Evolutionary conservation across 2,113 vertebrate species (phyloP), one percentile per base, ranked within the genome.

Genomic region (Copsychus sechellarum): DNA sequence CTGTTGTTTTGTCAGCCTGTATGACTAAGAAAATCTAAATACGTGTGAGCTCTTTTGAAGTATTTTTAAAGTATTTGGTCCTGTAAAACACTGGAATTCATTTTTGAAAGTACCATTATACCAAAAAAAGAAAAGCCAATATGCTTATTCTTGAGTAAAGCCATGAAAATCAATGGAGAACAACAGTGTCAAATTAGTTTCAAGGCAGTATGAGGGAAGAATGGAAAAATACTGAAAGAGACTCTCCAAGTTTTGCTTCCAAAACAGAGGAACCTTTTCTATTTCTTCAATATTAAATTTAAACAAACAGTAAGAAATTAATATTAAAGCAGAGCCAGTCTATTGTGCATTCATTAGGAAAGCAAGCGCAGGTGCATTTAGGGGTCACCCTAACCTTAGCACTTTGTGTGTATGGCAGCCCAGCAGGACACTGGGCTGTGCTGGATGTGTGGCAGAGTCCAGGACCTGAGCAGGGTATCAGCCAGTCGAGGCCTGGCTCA

Each of bases 321-420:
- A 4, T 50, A 26, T 76, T 82, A 24, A 88, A 71, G 20, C 38
- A 56, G 45, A 66, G 26, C 14, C 53, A 60, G 61, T 48, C 51
- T 60, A 9, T 67, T 60, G 36, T 34, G 25, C 0, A 0, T 62
- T 51, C 48, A 28, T 65, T 79, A 11, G 38, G 51, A 71, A 40
- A 66, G 33, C 11, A 58, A 73, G 60, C 6, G 2, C 38, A 51
- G 24, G 14, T 66, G 26, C 4, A 2, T 61, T 73, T 73, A 48
- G n/a, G 31, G 36, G 43, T 50, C 51, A 15, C 34, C 56, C 42
- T 64, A 54, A 47, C 26, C 47, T 34, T 62, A 86, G 36, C 45
- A 12, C 25, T 65, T 29, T 0, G 0, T 62, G 14, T 48, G 5
- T 3, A 11, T 4, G 10, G 21, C 51, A n/a, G 7, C 56, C 53